Conservation (phyloP, 2,797 vertebrate species). For the Lerista edwardsae region DNA sequence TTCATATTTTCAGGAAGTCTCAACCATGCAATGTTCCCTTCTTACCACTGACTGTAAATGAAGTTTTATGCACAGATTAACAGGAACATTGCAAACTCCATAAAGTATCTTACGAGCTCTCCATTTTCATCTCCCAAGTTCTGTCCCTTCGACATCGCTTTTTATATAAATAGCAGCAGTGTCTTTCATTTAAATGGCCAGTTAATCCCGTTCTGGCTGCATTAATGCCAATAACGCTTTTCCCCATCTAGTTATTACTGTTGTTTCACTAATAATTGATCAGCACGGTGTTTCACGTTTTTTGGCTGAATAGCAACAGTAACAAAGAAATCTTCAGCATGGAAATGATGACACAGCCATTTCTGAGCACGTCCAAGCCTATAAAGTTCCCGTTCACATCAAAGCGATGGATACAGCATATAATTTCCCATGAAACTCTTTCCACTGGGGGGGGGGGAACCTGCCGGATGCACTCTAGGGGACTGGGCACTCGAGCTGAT, state of each 20-base stretch:
- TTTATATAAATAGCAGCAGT: not conserved
- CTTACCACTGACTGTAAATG: not conserved
- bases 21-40: not conserved
- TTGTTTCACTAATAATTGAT: slow-evolving; percentile 2
- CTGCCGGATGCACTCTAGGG: not conserved
- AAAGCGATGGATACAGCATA: slow-evolving; percentile 12
- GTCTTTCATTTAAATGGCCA: not conserved
- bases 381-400: slow-evolving; percentile 10
- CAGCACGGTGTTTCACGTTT: not conserved
- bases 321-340: not conserved
- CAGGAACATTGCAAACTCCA: no score
- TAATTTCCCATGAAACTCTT: slow-evolving; percentile 26
- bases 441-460: not conserved
- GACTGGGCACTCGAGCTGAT: not conserved
- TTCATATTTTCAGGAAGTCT: not conserved
- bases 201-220: not conserved
- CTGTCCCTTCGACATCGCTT: no score
- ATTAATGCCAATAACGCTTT: not conserved
- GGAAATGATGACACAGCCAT: slow-evolving; percentile 9
- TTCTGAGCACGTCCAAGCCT: not conserved
- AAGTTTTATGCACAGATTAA: no score
- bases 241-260: not conserved
- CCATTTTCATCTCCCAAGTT: no score
- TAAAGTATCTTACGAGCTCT: not conserved
- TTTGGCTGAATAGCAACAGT: not conserved